Evolutionary conservation across 1,140 invertebrate species (phyloP), one percentile per base, ranked within the genome.

Genomic region (Globodera ellingtonae): DNA sequence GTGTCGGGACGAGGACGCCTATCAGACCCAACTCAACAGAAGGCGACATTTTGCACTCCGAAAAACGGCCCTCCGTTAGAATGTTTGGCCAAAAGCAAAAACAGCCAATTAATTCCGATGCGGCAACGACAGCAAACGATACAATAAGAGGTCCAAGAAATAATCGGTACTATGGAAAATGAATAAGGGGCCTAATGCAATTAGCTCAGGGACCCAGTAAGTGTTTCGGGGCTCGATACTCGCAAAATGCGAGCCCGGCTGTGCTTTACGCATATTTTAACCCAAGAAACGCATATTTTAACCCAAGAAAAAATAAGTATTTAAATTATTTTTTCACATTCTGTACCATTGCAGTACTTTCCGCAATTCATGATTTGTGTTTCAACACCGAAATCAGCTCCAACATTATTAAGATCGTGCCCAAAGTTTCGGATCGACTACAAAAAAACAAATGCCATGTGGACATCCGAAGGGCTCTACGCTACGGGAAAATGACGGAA

Each of bases 361-460:
- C 0, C 24, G 24, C 24, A 24, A 24, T 24, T 24, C 0, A 24
- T 24, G 24, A 24, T 24, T 24, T 24, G 24, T 24, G 24, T 24
- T 24, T 24, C 24, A 24, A 24, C 24, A 21, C 5, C 21, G 66
- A 15, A 9, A 44, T 9, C 21, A 69, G 59, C 3, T 65, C 59
- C 13, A 65, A 65, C 59, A 15, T 65, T 73, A 7, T 76, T 13
- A 9, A 76, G 75, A 62, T 65, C 59, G 75, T 66, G 75, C 75
- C 13, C 56, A 76, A 62, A 76, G 75, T n/a, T 47, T 76, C 10
- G 75, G 59, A 62, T 76, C 75, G 66, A 75, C 73, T 35, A 75
- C 56, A 62, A 62, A 62, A 52, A 52, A 15, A 62, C 56, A 13
- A 62, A 62, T 18, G 10, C 21, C 65, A 67, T n/a, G 75, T 35